Percentiles rank a stretch among this genome's conserved stretches.
phyloP scores from a whole-genome alignment of 2,888 invertebrate genomes.

The Phaonia tiefii region DNA sequence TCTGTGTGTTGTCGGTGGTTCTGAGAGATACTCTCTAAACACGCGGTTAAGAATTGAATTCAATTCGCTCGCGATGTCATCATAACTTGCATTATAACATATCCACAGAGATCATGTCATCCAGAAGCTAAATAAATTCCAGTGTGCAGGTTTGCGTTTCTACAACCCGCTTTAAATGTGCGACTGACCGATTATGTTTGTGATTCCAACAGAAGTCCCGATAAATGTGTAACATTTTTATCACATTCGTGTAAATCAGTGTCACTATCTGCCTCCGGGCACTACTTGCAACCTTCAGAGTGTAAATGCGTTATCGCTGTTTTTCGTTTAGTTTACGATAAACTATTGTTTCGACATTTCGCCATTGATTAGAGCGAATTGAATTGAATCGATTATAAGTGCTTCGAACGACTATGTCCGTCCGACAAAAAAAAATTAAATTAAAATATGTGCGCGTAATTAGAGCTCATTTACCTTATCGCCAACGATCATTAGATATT shows the following conservation, averaged over 20 bases:
- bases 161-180: no score
- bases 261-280: no score
- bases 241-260: not conserved
- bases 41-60: no score
- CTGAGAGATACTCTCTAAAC: no score
- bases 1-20: not conserved
- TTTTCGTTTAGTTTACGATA: slow-evolving; percentile 13
- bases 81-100: no score
- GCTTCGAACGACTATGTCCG: no score
- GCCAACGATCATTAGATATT: slow-evolving; percentile 16
- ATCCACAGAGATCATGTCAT: no score
- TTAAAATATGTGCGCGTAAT: no score
- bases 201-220: slow-evolving; percentile 6
- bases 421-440: no score
- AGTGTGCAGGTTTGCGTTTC: no score
- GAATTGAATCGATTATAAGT: slow-evolving; percentile 3
- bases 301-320: slow-evolving; percentile 41
- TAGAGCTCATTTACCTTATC: not conserved
- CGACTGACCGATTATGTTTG: not conserved
- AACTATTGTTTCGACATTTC: slow-evolving; percentile 18
- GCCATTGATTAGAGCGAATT: slow-evolving; percentile 36
- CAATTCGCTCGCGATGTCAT: no score
- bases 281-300: slow-evolving; percentile 15
- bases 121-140: no score
- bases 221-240: slow-evolving; percentile 40